Evolutionary conservation across 2,113 vertebrate genomes (phyloP).

Genomic region (Spilogale gracilis): DNA sequence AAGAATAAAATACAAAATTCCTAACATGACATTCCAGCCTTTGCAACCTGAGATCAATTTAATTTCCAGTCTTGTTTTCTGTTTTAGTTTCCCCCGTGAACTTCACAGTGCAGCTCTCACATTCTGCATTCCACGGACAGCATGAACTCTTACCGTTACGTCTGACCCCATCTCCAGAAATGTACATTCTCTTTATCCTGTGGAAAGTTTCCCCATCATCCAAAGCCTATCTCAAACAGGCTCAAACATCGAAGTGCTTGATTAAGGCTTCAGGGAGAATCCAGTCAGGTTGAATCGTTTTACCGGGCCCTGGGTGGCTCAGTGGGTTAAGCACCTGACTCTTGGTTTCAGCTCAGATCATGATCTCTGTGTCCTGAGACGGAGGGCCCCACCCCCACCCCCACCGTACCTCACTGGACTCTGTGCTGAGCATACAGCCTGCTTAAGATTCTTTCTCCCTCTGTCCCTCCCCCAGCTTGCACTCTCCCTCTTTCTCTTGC

Average conservation of each 20-base stretch:
- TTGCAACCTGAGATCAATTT: background rate
- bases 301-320: background rate
- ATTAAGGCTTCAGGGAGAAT: background rate
- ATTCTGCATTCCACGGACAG: no score
- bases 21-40: background rate
- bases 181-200: background rate
- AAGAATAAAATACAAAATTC: conserved; percentile 30
- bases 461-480: background rate
- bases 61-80: background rate
- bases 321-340: background rate
- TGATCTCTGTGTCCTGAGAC: background rate
- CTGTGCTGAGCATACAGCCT: background rate
- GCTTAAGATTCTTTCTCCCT: background rate
- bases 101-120: background rate
- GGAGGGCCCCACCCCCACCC: background rate
- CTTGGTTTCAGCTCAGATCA: background rate
- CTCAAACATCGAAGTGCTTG: background rate
- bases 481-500: background rate
- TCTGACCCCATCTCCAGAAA: background rate
- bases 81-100: background rate
- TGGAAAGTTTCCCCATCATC: background rate
- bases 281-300: background rate
- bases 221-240: background rate
- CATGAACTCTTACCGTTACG: background rate
- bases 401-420: background rate